Conservation (phyloP, 2,888 invertebrate species). For the Tuta absoluta region DNA sequence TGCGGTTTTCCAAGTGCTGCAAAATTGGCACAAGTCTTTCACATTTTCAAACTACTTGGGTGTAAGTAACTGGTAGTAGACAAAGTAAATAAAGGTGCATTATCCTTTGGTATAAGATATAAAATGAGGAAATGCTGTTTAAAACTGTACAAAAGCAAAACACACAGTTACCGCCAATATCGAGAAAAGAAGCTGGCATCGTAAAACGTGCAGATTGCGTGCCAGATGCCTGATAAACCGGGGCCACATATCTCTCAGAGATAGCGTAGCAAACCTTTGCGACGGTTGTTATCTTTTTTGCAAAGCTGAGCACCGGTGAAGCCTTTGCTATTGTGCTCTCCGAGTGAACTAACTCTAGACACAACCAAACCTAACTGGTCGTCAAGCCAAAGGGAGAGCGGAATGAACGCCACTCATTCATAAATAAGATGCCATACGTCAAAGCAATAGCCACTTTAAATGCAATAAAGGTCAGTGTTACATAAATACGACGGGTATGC, state of each 20-base stretch:
- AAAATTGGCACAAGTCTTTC: no score
- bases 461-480: neutral
- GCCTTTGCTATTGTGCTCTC: no score
- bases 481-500: neutral
- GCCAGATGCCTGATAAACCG: neutral
- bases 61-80: no score
- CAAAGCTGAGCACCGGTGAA: no score
- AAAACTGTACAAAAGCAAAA: neutral
- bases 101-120: no score
- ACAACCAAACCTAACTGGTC: neutral
- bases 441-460: neutral
- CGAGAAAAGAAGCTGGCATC: neutral
- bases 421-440: neutral
- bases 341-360: no score
- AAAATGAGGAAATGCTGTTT: neutral
- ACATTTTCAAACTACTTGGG: no score
- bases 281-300: neutral
- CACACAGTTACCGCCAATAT: neutral
- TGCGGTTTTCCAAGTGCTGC: no score
- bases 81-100: no score
- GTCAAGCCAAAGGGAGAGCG: neutral
- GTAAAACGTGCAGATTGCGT: neutral
- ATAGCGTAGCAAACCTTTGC: neutral
- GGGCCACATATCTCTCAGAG: neutral
- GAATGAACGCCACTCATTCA: neutral